A percentile compares a stretch with the other conserved stretches of the same genome.
Conservation (phyloP, 2,113 vertebrate genomes). For the Chunga burmeisteri region DNA sequence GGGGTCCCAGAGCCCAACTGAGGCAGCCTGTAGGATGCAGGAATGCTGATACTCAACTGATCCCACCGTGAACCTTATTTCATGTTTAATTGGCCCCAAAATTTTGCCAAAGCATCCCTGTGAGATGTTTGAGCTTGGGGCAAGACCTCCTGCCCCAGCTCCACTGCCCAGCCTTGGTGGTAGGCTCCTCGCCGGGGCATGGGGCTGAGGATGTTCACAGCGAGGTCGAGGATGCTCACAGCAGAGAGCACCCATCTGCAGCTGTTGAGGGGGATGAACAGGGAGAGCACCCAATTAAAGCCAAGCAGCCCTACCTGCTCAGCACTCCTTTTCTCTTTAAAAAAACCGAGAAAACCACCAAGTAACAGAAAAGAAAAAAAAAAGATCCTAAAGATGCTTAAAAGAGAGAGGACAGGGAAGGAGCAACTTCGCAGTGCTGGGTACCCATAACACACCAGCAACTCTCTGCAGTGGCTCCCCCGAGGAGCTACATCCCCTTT, state of each 20-base stretch:
- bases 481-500: background rate
- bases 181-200: accelerated
- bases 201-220: accelerated
- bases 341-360: background rate
- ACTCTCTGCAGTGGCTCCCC: background rate
- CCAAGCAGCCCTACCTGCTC: background rate
- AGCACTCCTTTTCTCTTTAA: background rate
- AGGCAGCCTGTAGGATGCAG: background rate
- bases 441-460: accelerated
- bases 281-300: background rate
- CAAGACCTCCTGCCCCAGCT: background rate
- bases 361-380: background rate
- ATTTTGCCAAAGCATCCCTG: background rate
- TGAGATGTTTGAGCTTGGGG: background rate
- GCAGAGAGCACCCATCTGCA: background rate
- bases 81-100: background rate
- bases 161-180: accelerated
- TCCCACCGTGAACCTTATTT: background rate
- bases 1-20: accelerated
- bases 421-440: accelerated
- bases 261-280: background rate
- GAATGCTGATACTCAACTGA: background rate
- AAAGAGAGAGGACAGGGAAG: background rate
- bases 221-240: background rate
- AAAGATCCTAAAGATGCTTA: background rate